Evolutionary conservation across 2,888 invertebrate species (phyloP).

Genomic region (Plagiodera versicolora): DNA sequence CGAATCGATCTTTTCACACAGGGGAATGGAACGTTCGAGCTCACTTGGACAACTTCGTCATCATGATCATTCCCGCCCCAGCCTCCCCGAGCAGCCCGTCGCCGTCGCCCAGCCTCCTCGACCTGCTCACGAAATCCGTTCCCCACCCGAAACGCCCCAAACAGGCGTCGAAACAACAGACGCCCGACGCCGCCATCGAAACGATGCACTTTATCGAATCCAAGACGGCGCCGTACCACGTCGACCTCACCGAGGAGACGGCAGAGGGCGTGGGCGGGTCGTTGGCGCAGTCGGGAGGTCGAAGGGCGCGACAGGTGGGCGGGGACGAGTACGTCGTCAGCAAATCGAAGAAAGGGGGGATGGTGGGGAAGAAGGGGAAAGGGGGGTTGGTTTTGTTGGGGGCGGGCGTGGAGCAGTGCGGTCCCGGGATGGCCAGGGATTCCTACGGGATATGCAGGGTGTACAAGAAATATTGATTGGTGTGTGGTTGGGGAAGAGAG

Average conservation of each 20-base stretch:
- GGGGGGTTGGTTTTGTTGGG: slow-evolving; percentile 63
- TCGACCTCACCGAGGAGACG: slow-evolving; percentile 59
- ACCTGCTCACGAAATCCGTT: slow-evolving; percentile 45
- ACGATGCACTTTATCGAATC: slow-evolving; percentile 67
- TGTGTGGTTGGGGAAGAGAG: too few relatives aligned
- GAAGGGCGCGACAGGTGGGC: slow-evolving; percentile 38
- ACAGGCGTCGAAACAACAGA: slow-evolving; percentile 29
- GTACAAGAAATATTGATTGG: slow-evolving; percentile 12
- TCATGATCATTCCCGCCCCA: slow-evolving; percentile 58
- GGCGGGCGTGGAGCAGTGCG: slow-evolving; percentile 70
- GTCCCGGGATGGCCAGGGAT: slow-evolving; percentile 70
- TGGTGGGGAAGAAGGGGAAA: slow-evolving; percentile 40
- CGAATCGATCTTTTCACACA: slow-evolving; percentile 8
- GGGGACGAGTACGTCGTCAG: slow-evolving; percentile 38
- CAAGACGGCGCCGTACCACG: slow-evolving; percentile 66
- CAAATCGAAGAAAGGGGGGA: slow-evolving; percentile 35
- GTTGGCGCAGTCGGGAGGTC: slow-evolving; percentile 17
- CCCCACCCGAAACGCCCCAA: slow-evolving; percentile 33
- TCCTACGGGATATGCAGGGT: slow-evolving; percentile 63
- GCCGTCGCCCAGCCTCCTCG: slow-evolving; percentile 37
- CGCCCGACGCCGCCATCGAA: slow-evolving; percentile 30
- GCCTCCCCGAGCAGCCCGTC: slow-evolving; percentile 21
- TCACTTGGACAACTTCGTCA: slow-evolving; percentile 73
- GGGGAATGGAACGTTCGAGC: slow-evolving; percentile 65
- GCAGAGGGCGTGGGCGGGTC: slow-evolving; percentile 42